These are phyloP conservation scores for Siderastrea siderea DNA, from an alignment of 92 coral and sea anemone species.

Conservation along the genomic window DNA sequence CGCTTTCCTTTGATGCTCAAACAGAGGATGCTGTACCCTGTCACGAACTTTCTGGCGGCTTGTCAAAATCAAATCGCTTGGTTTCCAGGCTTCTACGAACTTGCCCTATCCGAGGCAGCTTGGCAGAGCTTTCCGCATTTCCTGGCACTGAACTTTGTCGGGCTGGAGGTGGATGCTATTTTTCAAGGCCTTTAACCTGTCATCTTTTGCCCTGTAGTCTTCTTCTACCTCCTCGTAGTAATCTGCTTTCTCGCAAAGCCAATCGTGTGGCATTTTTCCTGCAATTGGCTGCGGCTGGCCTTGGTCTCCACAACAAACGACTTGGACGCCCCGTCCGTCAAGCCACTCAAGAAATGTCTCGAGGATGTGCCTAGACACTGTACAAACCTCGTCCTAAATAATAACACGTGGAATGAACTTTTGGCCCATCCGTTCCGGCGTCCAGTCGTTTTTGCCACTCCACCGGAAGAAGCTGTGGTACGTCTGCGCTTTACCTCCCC, in stretches of 20 bases:
- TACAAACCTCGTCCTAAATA: constrained; percentile 42
- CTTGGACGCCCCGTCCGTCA: neutral
- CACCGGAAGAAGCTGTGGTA: constrained; percentile 25
- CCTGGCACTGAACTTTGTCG: constrained; percentile 29
- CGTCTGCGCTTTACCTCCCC: neutral
- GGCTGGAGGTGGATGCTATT: constrained; percentile 1
- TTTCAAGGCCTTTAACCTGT: neutral
- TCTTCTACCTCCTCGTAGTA: constrained; percentile 13
- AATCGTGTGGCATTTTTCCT: constrained; percentile 9
- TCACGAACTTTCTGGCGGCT: neutral
- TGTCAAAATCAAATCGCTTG: constrained; percentile 19
- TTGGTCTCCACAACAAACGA: constrained; percentile 38
- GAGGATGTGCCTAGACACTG: constrained; percentile 21
- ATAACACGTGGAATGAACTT: constrained; percentile 34
- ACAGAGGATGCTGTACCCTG: constrained; percentile 12
- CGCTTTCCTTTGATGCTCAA: neutral
- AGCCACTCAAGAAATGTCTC: constrained; percentile 18
- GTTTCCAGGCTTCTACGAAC: constrained; percentile 18
- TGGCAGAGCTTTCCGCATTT: constrained; percentile 21
- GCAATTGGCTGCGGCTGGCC: constrained; percentile 37
- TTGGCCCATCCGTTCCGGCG: constrained; percentile 21
- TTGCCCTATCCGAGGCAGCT: constrained; percentile 20
- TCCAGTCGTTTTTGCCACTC: constrained; percentile 14
- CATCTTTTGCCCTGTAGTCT: constrained; percentile 23
- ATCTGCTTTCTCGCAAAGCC: neutral